These are phyloP conservation scores for Conchocele bisecta DNA, from an alignment of 2,888 invertebrate genomes.

Conservation along the genomic window DNA sequence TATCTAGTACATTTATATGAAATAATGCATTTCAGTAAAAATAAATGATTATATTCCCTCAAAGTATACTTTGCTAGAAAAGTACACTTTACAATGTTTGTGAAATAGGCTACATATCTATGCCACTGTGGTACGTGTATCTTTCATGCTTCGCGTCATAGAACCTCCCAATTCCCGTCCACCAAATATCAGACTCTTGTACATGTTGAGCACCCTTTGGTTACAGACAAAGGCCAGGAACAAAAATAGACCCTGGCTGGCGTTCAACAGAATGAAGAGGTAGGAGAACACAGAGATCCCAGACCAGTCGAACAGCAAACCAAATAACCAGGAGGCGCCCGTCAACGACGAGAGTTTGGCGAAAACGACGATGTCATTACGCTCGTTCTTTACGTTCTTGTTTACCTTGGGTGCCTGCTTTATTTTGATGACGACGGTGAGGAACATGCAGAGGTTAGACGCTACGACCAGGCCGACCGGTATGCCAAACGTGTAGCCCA, in stretches of 20 bases:
- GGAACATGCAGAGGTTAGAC: conserved; percentile 32
- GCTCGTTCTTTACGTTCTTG: conserved; percentile 12
- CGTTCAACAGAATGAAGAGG: conserved; percentile 41
- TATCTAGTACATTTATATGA: too few species aligned
- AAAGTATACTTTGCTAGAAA: too few species aligned
- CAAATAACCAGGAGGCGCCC: conserved; percentile 45
- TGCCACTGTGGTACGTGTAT: too few species aligned
- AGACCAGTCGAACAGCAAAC: conserved; percentile 33
- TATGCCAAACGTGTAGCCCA: conserved; percentile 31
- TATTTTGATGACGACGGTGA: conserved; percentile 12
- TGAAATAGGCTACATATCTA: too few species aligned
- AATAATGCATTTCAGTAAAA: too few species aligned
- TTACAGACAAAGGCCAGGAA: conserved; percentile 42
- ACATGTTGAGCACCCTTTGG: conserved; percentile 21
- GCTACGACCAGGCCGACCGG: conserved; percentile 30
- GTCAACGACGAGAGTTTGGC: conserved; percentile 40
- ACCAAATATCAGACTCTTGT: background rate
- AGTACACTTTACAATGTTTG: too few species aligned
- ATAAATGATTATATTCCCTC: too few species aligned
- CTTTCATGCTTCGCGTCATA: too few species aligned
- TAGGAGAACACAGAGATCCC: conserved; percentile 20
- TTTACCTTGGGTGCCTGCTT: background rate
- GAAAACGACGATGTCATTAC: conserved; percentile 30
- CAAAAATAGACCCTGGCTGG: conserved; percentile 43
- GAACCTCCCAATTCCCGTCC: too few species aligned